Evolutionary conservation across 2,797 vertebrate genomes (phyloP).

Genomic region (Mormyrops boulengeri): DNA sequence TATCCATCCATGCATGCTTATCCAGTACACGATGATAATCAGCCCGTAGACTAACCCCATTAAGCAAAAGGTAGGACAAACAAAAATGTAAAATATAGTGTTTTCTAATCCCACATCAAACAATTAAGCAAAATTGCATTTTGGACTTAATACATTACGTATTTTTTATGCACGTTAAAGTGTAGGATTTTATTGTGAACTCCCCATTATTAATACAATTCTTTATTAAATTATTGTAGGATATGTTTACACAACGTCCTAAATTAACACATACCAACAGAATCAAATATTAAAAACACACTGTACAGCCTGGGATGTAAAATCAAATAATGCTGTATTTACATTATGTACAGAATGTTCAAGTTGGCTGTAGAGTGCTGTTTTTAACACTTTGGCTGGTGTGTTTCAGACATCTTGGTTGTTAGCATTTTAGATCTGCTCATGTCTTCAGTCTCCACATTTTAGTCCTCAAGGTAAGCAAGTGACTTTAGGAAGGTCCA

Average conservation of each 20-base stretch:
- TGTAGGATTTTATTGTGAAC: neutral
- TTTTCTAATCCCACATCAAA: neutral
- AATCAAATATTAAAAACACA: slow-evolving; percentile 35
- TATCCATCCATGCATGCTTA: neutral
- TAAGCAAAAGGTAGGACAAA: neutral
- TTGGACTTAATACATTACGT: neutral
- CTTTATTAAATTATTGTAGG: slow-evolving; percentile 4
- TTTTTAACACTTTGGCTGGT: slow-evolving; percentile 20
- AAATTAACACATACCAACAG: slow-evolving; percentile 9
- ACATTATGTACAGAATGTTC: slow-evolving; percentile 35
- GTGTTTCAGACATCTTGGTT: neutral
- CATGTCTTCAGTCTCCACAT: slow-evolving; percentile 1
- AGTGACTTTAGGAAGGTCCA: neutral
- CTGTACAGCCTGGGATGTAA: slow-evolving; percentile 35
- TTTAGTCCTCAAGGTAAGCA: neutral
- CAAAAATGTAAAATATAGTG: neutral
- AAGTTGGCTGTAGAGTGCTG: neutral
- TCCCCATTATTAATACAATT: neutral
- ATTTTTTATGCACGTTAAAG: neutral
- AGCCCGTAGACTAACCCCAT: neutral
- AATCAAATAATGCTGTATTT: slow-evolving; percentile 24
- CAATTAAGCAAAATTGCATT: neutral
- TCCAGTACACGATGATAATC: neutral
- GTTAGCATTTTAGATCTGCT: neutral
- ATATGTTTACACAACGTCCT: slow-evolving; percentile 11